Evolutionary conservation across 2,113 vertebrate species (phyloP), one percentile per base, ranked within the genome.

Genomic region (Atrichornis clamosus): DNA sequence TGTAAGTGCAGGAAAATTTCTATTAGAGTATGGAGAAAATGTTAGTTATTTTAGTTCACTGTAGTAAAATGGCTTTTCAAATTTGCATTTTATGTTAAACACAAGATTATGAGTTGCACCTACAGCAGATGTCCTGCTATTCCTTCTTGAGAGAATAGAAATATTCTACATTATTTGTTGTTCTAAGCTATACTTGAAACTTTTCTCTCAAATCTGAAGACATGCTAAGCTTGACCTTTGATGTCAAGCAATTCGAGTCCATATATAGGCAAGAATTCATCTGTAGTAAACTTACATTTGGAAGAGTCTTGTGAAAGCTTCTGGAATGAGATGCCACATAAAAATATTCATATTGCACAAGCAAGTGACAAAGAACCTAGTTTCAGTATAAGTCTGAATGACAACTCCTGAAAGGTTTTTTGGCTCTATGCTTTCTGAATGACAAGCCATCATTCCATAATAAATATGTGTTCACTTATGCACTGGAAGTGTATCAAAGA

Each of bases 241-340:
- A 24, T 3, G 1, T n/a, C 30, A 68, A 64, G 39, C 20, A 88
- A 11, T 28, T 55, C 0, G 0, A 70, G 13, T 11, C 20, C 11
- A 50, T 37, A 26, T 30, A 13, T 12, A 7, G 11, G 10, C 20
- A 76, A 80, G 26, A 80, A 64, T 49, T 88, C 5, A 70, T 42
- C 12, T 52, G 18, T 15, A 52, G n/a, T 47, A 68, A n/a, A 39
- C 8, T 35, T 39, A 15, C 0, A 37, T 41, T 53, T 67, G 41
- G 23, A 62, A 78, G 55, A 64, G 2, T 28, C 26, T 44, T 67
- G 15, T 49, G 47, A 74, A 88, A 76, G 9, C 11, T 88, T 76
- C 22, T 86, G 35, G 58, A 79, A 83, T 59, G 18, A 5, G 2
- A 8, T 47, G 13, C 9, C 41, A 33, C 1, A 0, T 68, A 19